phyloP scores from a whole-genome alignment of 2,888 invertebrate genomes.

The Adelognathus sp. region DNA sequence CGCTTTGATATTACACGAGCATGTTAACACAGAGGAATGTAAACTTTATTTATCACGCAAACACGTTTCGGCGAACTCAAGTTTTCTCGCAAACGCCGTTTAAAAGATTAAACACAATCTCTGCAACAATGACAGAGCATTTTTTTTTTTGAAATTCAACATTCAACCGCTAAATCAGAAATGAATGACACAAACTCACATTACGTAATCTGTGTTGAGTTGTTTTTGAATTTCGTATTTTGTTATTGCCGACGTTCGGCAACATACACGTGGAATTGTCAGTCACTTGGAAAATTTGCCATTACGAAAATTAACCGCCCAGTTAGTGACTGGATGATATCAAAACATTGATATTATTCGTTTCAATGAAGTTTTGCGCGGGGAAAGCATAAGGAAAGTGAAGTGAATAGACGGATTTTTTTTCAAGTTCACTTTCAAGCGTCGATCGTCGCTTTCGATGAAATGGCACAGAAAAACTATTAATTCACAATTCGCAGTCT shows the following conservation, averaged over 20 bases:
- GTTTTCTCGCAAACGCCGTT: neutral
- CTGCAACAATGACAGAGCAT: neutral
- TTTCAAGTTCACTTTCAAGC: too few species aligned
- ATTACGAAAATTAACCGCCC: neutral
- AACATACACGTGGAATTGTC: neutral
- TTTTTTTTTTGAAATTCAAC: neutral
- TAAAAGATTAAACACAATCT: slow-evolving; percentile 5
- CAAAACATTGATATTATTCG: too few species aligned
- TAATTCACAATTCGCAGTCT: too few species aligned
- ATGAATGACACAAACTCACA: neutral
- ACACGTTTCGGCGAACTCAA: neutral
- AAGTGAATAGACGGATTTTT: too few species aligned
- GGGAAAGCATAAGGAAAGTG: too few species aligned
- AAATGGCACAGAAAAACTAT: too few species aligned
- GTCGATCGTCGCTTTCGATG: too few species aligned
- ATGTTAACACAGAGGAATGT: slow-evolving; percentile 5
- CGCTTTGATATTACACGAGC: slow-evolving; percentile 47
- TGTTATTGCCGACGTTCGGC: neutral
- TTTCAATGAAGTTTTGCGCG: neutral
- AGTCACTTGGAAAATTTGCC: neutral
- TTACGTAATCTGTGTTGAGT: neutral
- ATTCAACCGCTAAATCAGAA: neutral
- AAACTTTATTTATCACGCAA: neutral
- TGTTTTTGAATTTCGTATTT: neutral
- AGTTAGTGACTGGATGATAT: neutral